Conservation (phyloP, 2,888 invertebrate species). For the Asteroscopus sphinx region DNA sequence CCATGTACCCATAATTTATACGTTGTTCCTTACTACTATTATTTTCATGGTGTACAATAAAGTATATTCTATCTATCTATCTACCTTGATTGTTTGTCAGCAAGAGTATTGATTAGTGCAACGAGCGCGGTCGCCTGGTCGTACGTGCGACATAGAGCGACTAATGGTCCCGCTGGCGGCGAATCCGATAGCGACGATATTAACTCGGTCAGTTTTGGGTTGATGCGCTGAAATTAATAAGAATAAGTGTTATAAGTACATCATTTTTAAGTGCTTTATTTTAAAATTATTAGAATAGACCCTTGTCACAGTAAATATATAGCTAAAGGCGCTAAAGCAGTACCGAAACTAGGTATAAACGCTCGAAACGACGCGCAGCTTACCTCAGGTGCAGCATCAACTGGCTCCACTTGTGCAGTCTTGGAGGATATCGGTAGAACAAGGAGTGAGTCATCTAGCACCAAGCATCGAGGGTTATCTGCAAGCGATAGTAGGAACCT, state of each 20-base stretch:
- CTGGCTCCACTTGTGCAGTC: conserved; percentile 94
- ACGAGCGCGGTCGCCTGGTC: conserved; percentile 98
- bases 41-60: too few species aligned
- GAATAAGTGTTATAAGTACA: not conserved
- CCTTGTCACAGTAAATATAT: not conserved
- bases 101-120: conserved; percentile 98
- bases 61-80: conserved; percentile 1
- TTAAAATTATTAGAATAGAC: not conserved
- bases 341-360: too few species aligned
- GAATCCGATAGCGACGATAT: conserved; percentile 96
- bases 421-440: conserved; percentile 98
- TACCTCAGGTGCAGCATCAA: conserved; percentile 86
- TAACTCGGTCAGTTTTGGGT: conserved; percentile 92
- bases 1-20: too few species aligned
- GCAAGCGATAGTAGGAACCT: conserved; percentile 97
- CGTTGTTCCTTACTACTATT: too few species aligned
- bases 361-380: too few species aligned
- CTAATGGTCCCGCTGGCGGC: conserved; percentile 96
- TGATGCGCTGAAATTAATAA: conserved; percentile 73
- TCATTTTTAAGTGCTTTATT: too few species aligned
- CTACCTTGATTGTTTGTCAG: conserved; percentile 94
- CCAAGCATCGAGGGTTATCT: conserved; percentile 96
- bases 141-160: conserved; percentile 96
- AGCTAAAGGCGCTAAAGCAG: too few species aligned
- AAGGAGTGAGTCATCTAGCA: conserved; percentile 98